Conservation (phyloP, 2,113 vertebrate species). For the Rhinopomastus cyanomelas region DNA sequence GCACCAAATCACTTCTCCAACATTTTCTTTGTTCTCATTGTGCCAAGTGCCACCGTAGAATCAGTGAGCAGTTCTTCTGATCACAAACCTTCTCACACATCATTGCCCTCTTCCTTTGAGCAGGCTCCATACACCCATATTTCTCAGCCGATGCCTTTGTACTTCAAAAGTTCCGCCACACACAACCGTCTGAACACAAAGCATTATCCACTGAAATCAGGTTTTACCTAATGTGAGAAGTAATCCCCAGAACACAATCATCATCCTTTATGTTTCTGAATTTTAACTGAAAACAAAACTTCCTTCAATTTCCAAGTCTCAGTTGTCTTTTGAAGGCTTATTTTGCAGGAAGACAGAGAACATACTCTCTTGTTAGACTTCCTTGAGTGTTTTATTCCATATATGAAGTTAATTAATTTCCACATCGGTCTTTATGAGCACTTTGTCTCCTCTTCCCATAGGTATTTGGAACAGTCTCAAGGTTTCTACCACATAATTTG, state of each 20-base stretch:
- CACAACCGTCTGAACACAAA: neutral
- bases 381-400: neutral
- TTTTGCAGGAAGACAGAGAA: neutral
- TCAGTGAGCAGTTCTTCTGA: neutral
- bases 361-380: neutral
- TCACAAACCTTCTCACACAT: neutral
- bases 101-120: neutral
- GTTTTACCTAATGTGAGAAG: neutral
- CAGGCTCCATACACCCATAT: neutral
- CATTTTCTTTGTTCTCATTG: neutral
- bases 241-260: neutral
- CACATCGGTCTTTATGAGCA: neutral
- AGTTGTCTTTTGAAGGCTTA: neutral
- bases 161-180: neutral
- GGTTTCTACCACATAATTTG: neutral
- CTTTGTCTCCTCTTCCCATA: neutral
- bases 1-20: neutral
- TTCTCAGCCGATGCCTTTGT: neutral
- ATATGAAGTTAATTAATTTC: neutral
- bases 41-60: neutral
- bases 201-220: neutral
- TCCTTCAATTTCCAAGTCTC: neutral
- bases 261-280: neutral
- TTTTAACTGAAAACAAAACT: neutral
- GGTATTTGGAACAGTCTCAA: neutral